phyloP scores from a whole-genome alignment of 1,140 invertebrate species.

The Ctenoplectra terminalis region DNA sequence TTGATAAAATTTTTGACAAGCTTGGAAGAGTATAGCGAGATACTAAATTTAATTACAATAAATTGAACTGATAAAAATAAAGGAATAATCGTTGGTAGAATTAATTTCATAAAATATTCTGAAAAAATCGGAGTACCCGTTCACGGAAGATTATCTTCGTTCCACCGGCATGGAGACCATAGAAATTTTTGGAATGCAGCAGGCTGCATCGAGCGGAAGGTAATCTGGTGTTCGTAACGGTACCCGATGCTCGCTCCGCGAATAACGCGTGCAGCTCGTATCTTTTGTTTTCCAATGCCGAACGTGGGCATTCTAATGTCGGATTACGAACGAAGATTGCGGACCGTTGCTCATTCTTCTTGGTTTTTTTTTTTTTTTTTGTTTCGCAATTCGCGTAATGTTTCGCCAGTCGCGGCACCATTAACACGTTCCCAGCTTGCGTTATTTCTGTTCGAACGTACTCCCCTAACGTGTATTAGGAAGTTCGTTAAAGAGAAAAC shows the following conservation, averaged over 20 bases:
- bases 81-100: no score
- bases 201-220: not conserved
- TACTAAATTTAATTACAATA: no score
- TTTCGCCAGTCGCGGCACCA: slow-evolving; percentile 5
- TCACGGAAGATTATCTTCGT: not conserved
- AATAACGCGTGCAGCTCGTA: slow-evolving; percentile 17
- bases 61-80: no score
- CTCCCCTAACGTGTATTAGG: no score
- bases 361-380: no score
- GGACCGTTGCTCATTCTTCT: not conserved
- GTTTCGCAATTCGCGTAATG: slow-evolving; percentile 32
- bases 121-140: no score
- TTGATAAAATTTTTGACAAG: no score
- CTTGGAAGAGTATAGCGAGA: no score
- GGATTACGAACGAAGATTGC: slow-evolving; percentile 28
- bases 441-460: slow-evolving; percentile 4
- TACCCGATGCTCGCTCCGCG: not conserved
- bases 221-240: slow-evolving; percentile 4
- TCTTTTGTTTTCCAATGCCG: slow-evolving; percentile 31
- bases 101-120: not conserved
- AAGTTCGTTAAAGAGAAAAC: no score
- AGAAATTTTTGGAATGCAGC: slow-evolving; percentile 24
- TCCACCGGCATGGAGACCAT: no score
- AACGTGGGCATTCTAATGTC: slow-evolving; percentile 38
- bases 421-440: slow-evolving; percentile 18